phyloP scores from a whole-genome alignment of 2,113 vertebrate species.

The Sakesphorus luctuosus region DNA sequence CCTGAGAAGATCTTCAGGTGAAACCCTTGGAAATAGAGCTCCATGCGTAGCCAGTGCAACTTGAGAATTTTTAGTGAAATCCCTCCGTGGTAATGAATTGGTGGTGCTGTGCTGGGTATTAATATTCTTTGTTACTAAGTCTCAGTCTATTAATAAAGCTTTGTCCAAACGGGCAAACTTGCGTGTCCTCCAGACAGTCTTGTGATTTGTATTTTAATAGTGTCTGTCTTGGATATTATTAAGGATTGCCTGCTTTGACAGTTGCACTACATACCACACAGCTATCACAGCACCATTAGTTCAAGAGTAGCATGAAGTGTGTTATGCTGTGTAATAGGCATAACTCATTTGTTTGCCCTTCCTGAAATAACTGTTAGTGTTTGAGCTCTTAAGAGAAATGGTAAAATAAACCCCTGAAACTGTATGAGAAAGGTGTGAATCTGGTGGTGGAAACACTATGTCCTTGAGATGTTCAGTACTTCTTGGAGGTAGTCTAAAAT shows the following conservation, averaged over 20 bases:
- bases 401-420: background rate
- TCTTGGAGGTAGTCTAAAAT: background rate
- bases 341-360: background rate
- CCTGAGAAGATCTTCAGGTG: background rate
- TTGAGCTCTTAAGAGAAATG: background rate
- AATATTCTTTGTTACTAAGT: constrained; percentile 60
- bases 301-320: background rate
- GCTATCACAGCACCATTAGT: background rate
- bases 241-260: background rate
- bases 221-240: constrained; percentile 38
- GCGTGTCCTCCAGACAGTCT: constrained; percentile 46
- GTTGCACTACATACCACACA: background rate
- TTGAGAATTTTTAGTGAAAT: constrained; percentile 13
- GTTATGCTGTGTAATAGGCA: background rate
- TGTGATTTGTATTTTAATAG: constrained; percentile 62
- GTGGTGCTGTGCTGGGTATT: background rate
- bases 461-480: background rate
- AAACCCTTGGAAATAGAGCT: background rate
- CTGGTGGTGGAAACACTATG: background rate
- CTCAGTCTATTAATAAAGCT: constrained; percentile 57
- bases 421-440: rapidly evolving
- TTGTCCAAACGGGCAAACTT: constrained; percentile 29
- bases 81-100: background rate
- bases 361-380: background rate
- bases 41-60: background rate